Evolutionary conservation across 2,113 vertebrate genomes (phyloP).

Genomic region (Pardalotus punctatus): DNA sequence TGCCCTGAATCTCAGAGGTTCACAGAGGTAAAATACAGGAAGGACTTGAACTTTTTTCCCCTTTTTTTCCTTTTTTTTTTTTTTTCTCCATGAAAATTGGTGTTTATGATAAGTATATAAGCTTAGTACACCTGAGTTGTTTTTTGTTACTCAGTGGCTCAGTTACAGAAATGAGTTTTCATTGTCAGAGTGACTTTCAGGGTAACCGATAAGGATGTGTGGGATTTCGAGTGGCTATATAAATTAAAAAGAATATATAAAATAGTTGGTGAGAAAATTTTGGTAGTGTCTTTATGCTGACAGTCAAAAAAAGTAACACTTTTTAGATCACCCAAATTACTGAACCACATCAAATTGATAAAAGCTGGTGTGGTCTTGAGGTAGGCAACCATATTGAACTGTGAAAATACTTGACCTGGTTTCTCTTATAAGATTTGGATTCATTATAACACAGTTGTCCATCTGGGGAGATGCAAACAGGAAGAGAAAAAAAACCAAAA

Average conservation of each 20-base stretch:
- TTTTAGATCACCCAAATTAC: background rate
- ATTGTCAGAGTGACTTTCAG: background rate
- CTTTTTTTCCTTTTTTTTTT: no score
- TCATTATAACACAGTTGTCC: background rate
- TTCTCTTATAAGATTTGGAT: background rate
- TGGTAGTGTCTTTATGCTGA: background rate
- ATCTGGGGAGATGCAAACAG: background rate
- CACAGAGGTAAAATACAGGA: background rate
- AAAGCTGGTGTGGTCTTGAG: background rate
- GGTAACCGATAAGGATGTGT: background rate
- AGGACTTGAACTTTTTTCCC: background rate
- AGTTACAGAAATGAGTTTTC: background rate
- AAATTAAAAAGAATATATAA: background rate
- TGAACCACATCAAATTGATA: background rate
- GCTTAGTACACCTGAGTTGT: background rate
- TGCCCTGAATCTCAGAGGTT: background rate
- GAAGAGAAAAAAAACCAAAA: background rate
- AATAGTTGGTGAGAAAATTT: background rate
- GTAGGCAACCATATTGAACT: background rate
- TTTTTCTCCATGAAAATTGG: rapidly evolving
- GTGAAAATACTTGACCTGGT: background rate
- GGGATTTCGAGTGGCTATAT: background rate
- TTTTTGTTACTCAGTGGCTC: background rate
- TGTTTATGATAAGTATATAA: background rate
- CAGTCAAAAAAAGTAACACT: background rate